Evolutionary conservation across 1,140 invertebrate species (phyloP).

Genomic region (Bathynomus jamesi): DNA sequence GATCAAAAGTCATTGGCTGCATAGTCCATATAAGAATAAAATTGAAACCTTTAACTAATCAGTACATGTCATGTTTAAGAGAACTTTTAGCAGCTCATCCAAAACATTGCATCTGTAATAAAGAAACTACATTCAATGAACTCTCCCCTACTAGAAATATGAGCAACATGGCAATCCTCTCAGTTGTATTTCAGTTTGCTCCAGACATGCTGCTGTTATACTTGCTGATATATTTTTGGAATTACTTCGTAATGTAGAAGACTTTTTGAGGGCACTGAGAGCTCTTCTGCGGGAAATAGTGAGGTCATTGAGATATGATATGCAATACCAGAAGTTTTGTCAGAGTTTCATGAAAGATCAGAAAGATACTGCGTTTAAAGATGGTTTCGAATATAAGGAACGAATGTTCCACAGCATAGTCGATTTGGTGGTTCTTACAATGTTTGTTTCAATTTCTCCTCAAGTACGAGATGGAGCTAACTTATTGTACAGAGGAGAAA

Average conservation of each 20-base stretch:
- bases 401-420: constrained; percentile 71
- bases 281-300: constrained; percentile 78
- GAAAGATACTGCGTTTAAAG: constrained; percentile 49
- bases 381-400: constrained; percentile 61
- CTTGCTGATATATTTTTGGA: constrained; percentile 78
- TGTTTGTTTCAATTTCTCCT: constrained; percentile 69
- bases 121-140: constrained; percentile 91
- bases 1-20: constrained; percentile 82
- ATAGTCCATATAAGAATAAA: constrained; percentile 86
- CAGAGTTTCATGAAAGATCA: constrained; percentile 59
- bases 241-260: constrained; percentile 76
- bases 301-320: constrained; percentile 69
- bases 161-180: constrained; percentile 84
- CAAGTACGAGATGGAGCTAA: constrained; percentile 61
- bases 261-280: constrained; percentile 76
- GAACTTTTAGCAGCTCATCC: constrained; percentile 67
- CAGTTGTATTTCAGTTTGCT: constrained; percentile 71
- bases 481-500: constrained; percentile 27
- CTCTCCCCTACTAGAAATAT: constrained; percentile 76
- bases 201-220: constrained; percentile 65
- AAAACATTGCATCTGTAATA: constrained; percentile 75
- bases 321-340: constrained; percentile 63
- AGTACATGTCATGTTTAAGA: constrained; percentile 76
- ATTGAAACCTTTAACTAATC: constrained; percentile 81
- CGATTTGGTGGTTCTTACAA: constrained; percentile 75